Base-by-base conservation (phyloP, 2,797 vertebrate genomes). In the Argyrosomus regius region DNA sequence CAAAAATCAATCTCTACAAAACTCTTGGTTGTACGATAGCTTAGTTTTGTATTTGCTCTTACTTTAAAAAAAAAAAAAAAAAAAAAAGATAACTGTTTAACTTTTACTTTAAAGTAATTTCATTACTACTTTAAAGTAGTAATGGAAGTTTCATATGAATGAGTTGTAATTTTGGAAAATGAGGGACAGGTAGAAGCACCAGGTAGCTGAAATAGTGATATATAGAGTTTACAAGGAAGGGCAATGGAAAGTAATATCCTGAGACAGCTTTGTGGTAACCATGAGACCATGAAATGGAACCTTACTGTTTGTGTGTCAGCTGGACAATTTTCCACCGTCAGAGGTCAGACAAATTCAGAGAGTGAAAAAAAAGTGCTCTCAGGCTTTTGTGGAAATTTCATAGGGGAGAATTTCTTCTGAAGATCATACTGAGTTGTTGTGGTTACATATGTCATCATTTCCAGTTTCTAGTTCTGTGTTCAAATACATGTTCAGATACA, bases 281-380 rank as follows among this genome's bases (percentile, higher is more conserved):
- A 78, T 0, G 64, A 73, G 59, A 89, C 60, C 87, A 81, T 86
- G 82, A 88, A 89, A 90, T 88, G 77, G 75, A 88, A 83, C 78
- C 68, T 65, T 53, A 18, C 58, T 17, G 35, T 26, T 46, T 62
- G 31, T 67, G 28, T 60, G 77, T 85, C 77, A 87, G 52, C 60
- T 58, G 59, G 67, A 64, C 63, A 84, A 80, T 84, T 78, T 86
- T 63, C 61, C 68, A 54, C n/a, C 0, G 0, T 46, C 54, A 67
- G 74, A 78, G 77, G 83, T 86, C 60, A 71, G 41, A 52, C 41
- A 48, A 77, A 87, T 72, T 66, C 68, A 54, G 26, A 63, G 24
- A 75, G 35, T 35, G 35, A 35, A 35, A 35, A 35, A 35, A 35
- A 28, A 62, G 59, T 41, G 41, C 77, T 49, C 69, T 31, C 10